phyloP scores from a whole-genome alignment of 1,140 invertebrate species.

The Limonius californicus region DNA sequence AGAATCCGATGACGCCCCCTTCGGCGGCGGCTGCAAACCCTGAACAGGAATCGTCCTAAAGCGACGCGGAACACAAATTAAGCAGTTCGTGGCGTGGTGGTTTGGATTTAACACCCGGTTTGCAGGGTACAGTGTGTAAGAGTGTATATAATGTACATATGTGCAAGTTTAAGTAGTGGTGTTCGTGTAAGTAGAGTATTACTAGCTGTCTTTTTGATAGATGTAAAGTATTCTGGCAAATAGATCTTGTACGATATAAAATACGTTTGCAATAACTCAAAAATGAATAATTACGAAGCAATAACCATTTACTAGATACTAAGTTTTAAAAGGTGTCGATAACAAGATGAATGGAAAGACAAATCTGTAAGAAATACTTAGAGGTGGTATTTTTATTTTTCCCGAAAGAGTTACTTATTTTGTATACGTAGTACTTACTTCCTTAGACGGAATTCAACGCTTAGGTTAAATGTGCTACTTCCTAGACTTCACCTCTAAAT shows the following conservation, averaged over 20 bases:
- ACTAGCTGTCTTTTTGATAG: constrained; percentile 5
- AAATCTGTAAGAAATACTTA: too few relatives aligned
- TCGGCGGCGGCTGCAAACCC: constrained; percentile 46
- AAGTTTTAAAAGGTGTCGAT: background rate
- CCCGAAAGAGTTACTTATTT: too few relatives aligned
- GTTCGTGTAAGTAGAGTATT: too few relatives aligned
- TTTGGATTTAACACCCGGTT: constrained; percentile 39
- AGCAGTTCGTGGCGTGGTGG: background rate
- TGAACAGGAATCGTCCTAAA: constrained; percentile 37
- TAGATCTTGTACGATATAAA: background rate
- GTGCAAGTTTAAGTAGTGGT: background rate
- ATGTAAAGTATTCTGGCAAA: background rate
- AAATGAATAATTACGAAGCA: constrained; percentile 6
- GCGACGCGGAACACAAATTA: background rate
- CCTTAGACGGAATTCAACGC: too few relatives aligned
- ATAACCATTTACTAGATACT: background rate
- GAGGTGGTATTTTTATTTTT: too few relatives aligned
- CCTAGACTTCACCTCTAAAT: too few relatives aligned
- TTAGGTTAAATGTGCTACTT: too few relatives aligned
- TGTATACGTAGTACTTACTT: too few relatives aligned
- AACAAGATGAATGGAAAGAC: too few relatives aligned
- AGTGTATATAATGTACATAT: constrained; percentile 25
- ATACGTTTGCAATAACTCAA: background rate
- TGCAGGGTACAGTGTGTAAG: constrained; percentile 47
- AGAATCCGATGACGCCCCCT: constrained; percentile 37